phyloP scores from a whole-genome alignment of 2,888 invertebrate genomes.

The Nysson spinosus region DNA sequence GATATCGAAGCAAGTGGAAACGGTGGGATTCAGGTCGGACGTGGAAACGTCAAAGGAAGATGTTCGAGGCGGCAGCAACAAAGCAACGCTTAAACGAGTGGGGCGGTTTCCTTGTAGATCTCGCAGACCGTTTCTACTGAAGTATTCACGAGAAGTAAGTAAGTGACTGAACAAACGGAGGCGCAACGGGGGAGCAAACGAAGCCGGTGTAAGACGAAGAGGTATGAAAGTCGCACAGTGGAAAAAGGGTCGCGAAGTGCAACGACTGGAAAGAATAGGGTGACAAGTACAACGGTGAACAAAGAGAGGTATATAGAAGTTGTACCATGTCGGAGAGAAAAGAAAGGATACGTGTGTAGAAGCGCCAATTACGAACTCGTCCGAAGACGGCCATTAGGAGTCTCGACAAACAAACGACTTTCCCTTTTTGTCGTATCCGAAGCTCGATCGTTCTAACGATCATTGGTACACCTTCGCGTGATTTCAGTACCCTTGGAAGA shows the following conservation, averaged over 20 bases:
- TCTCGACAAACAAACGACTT: conserved; percentile 59
- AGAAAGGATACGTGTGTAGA: conserved; percentile 35
- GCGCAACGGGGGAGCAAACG: conserved; percentile 9
- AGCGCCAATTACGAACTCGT: conserved; percentile 62
- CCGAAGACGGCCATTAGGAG: conserved; percentile 58
- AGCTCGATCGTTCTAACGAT: conserved; percentile 56
- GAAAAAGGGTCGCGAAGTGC: conserved; percentile 22
- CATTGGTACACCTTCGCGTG: conserved; percentile 53
- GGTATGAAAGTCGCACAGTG: conserved; percentile 27
- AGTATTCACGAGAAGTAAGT: conserved; percentile 34
- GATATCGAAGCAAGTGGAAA: conserved; percentile 5
- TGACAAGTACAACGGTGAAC: conserved; percentile 32
- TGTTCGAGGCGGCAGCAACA: conserved; percentile 10
- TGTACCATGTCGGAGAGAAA: neutral
- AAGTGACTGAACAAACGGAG: conserved; percentile 26
- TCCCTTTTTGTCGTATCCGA: conserved; percentile 50
- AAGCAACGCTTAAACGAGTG: conserved; percentile 12
- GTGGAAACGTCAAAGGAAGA: conserved; percentile 26
- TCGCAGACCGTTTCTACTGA: conserved; percentile 26
- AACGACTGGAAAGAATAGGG: conserved; percentile 21
- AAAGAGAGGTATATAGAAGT: neutral
- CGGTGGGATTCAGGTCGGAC: conserved; percentile 3
- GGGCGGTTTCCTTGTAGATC: conserved; percentile 20
- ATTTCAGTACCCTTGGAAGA: conserved; percentile 36
- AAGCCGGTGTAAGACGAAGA: conserved; percentile 4